Percentiles rank a stretch among this genome's conserved stretches.
phyloP scores from a whole-genome alignment of 1,140 invertebrate genomes.

The Macrobrachium rosenbergii region DNA sequence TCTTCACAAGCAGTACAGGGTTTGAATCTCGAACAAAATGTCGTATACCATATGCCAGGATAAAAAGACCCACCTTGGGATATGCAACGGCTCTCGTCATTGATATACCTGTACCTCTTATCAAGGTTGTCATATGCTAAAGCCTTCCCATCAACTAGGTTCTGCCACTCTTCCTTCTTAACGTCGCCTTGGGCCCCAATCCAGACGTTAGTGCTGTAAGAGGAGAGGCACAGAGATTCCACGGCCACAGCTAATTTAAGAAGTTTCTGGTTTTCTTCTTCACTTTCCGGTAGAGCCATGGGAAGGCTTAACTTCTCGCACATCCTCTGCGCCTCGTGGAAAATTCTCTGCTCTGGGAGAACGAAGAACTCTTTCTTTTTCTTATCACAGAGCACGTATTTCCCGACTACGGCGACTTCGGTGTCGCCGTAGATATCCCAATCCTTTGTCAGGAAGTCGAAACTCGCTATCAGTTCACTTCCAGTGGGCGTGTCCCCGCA shows the following conservation, averaged over 20 bases:
- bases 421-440: neutral
- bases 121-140: slow-evolving; percentile 28
- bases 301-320: slow-evolving; percentile 20
- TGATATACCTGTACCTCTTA: neutral
- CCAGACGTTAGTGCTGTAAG: slow-evolving; percentile 36
- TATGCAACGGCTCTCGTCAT: slow-evolving; percentile 18
- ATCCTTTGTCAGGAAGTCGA: neutral
- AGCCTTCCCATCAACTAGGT: neutral
- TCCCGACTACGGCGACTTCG: neutral
- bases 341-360: slow-evolving; percentile 25
- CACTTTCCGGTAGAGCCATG: slow-evolving; percentile 24
- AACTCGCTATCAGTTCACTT: neutral
- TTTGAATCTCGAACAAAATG: slow-evolving; percentile 12
- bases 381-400: neutral
- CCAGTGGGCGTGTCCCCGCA: slow-evolving; percentile 2
- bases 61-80: slow-evolving; percentile 33
- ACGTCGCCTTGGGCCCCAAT: slow-evolving; percentile 1
- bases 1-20: slow-evolving; percentile 27
- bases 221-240: slow-evolving; percentile 8
- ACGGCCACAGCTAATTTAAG: slow-evolving; percentile 16
- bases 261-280: slow-evolving; percentile 37
- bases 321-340: slow-evolving; percentile 22
- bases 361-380: slow-evolving; percentile 3
- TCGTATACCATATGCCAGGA: slow-evolving; percentile 37
- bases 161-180: neutral